Evolutionary conservation across 2,113 vertebrate species (phyloP).

Genomic region (Argyrosomus japonicus): DNA sequence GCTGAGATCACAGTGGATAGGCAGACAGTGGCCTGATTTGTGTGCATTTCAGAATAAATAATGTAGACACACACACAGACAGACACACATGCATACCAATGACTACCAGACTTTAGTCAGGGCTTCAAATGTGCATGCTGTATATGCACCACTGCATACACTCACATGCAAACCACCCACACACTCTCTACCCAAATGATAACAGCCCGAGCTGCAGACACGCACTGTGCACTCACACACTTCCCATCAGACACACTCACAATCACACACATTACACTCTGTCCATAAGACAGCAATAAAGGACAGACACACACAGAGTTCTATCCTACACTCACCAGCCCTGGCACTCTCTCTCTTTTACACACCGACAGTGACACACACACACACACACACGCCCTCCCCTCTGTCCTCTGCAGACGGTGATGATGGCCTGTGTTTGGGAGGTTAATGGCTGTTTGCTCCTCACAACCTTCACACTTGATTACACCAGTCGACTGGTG

Average conservation of each 20-base stretch:
- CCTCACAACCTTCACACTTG: conserved; percentile 82
- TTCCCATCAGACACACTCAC: conserved; percentile 24
- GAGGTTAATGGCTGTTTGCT: conserved; percentile 81
- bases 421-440: conserved; percentile 72
- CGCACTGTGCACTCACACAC: neutral
- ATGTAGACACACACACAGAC: conserved; percentile 23
- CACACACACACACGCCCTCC: conserved; percentile 5
- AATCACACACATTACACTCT: conserved; percentile 13
- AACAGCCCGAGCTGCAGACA: conserved; percentile 21
- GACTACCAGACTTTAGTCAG: conserved; percentile 35
- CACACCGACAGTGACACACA: neutral
- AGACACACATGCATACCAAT: neutral
- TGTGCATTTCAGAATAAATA: conserved; percentile 45
- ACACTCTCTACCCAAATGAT: neutral
- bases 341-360: conserved; percentile 5
- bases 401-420: conserved; percentile 52
- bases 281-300: conserved; percentile 52
- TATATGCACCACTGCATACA: conserved; percentile 8
- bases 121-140: neutral
- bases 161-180: neutral
- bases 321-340: conserved; percentile 14
- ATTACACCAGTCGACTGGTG: conserved; percentile 71
- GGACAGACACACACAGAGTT: conserved; percentile 33
- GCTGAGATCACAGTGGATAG: conserved; percentile 39
- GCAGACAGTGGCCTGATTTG: conserved; percentile 30